These are phyloP conservation scores for Leptarthrus brevirostris DNA, from an alignment of 2,888 invertebrate species.

Conservation along the genomic window DNA sequence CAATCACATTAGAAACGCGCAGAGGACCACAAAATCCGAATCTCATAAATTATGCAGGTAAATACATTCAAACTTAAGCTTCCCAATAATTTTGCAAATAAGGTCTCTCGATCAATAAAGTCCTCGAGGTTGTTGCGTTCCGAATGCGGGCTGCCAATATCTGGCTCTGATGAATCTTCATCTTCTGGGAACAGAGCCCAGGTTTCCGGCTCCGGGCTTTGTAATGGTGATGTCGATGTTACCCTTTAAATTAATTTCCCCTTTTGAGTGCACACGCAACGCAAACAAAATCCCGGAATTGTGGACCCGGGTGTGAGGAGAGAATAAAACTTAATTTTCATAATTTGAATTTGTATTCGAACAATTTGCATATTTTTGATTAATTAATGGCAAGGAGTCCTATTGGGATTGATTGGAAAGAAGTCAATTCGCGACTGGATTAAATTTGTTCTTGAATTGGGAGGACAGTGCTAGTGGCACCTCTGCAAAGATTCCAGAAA, in stretches of 20 bases:
- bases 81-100: slow-evolving; percentile 41
- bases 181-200: slow-evolving; percentile 14
- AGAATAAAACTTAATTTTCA: slow-evolving; percentile 44
- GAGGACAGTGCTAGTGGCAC: neutral
- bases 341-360: slow-evolving; percentile 51
- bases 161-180: neutral
- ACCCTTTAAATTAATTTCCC: slow-evolving; percentile 48
- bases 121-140: slow-evolving; percentile 9
- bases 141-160: neutral
- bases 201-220: neutral
- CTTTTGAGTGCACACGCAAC: slow-evolving; percentile 43
- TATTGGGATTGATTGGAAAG: slow-evolving; percentile 54
- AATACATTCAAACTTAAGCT: slow-evolving; percentile 36
- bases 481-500: neutral
- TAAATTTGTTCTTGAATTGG: slow-evolving; percentile 8
- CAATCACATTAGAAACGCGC: slow-evolving; percentile 18
- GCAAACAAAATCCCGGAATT: neutral
- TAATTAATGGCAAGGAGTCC: slow-evolving; percentile 51
- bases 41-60: slow-evolving; percentile 47
- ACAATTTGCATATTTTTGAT: slow-evolving; percentile 52
- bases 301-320: neutral
- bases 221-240: slow-evolving; percentile 46
- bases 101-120: slow-evolving; percentile 46
- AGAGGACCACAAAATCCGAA: slow-evolving; percentile 22
- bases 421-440: slow-evolving; percentile 50